Conservation (phyloP, 1,140 invertebrate genomes). For the Thaumatotibia leucotreta region DNA sequence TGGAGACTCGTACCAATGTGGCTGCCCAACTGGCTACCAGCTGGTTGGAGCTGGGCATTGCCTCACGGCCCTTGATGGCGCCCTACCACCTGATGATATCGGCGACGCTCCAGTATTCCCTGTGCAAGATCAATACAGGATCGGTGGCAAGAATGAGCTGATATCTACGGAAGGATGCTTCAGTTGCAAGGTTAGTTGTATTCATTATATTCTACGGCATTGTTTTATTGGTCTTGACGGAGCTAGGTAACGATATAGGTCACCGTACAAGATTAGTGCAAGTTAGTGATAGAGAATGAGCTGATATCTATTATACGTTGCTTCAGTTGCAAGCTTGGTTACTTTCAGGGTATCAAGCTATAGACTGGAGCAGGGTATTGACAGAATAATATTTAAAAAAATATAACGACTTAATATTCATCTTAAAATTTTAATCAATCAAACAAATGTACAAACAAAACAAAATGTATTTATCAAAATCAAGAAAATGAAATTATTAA, state of each 20-base stretch:
- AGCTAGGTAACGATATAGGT: constrained; percentile 21
- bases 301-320: constrained; percentile 87
- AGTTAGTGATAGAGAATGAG: constrained; percentile 77
- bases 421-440: no score
- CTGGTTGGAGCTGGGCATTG: constrained; percentile 88
- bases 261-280: constrained; percentile 41
- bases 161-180: constrained; percentile 94
- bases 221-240: constrained; percentile 87
- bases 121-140: constrained; percentile 69
- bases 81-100: constrained; percentile 79
- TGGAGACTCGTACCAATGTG: constrained; percentile 82
- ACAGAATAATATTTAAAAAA: no score
- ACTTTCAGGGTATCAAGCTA: not conserved
- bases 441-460: no score
- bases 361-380: not conserved
- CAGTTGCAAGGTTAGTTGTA: constrained; percentile 85
- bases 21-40: constrained; percentile 89
- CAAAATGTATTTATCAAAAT: no score
- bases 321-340: constrained; percentile 89
- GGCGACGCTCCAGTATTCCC: constrained; percentile 83
- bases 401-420: no score
- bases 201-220: constrained; percentile 88
- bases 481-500: no score
- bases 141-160: constrained; percentile 80
- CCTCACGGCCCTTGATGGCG: constrained; percentile 85